Percentiles rank a stretch among this genome's conserved stretches.
Conservation (phyloP, 2,888 invertebrate species). For the Nemurella pictetii region DNA sequence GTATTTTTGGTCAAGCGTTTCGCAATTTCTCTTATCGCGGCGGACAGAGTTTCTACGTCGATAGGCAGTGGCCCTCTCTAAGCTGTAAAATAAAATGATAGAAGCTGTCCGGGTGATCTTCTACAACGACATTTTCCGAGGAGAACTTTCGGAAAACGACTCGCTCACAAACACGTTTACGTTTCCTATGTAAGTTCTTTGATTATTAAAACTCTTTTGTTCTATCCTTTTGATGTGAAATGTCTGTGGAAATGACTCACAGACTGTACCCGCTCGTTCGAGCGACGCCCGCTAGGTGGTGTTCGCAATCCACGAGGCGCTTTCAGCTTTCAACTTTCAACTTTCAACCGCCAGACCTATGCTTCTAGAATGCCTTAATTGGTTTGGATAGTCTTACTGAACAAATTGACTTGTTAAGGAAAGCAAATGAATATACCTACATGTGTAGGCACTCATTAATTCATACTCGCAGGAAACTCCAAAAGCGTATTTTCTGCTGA, state of each 20-base stretch:
- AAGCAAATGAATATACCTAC: background rate
- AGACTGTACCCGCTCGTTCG: background rate
- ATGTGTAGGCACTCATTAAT: background rate
- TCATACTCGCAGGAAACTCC: background rate
- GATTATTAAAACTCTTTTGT: background rate
- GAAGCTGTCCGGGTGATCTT: background rate
- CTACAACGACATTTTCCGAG: background rate
- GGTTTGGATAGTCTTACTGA: background rate
- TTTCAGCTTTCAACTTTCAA: background rate
- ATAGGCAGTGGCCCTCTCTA: background rate
- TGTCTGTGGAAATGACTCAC: background rate
- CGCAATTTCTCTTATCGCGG: background rate
- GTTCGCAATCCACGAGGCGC: background rate
- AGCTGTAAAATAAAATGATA: background rate
- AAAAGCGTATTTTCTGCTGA: background rate
- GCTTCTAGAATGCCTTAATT: background rate
- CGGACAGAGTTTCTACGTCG: background rate
- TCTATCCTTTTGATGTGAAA: background rate
- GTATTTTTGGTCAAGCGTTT: background rate
- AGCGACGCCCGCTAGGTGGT: background rate
- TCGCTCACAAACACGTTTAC: background rate
- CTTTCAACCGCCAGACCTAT: background rate
- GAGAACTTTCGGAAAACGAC: background rate
- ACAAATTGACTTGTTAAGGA: background rate
- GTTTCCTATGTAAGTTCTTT: background rate